Conservation (phyloP, 2,797 vertebrate genomes). For the Falco concolor region DNA sequence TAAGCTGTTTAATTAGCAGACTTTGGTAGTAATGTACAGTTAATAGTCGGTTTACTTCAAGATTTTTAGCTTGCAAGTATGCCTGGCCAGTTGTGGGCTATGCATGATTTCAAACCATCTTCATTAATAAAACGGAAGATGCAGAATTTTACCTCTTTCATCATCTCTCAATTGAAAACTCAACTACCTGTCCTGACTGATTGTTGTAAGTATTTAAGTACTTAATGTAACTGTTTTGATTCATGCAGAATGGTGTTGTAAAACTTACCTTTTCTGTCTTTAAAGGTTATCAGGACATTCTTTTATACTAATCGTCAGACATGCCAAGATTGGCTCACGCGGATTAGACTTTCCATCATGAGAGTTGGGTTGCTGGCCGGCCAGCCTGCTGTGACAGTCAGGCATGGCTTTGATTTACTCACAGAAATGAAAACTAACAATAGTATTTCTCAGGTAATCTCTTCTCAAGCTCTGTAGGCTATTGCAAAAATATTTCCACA, state of each 20-base stretch:
- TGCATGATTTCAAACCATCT: not conserved
- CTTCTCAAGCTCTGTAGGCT: not conserved
- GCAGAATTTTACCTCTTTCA: not conserved
- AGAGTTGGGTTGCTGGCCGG: constrained; percentile 93
- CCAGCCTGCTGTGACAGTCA: constrained; percentile 95
- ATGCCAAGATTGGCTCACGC: constrained; percentile 95
- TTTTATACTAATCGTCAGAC: constrained; percentile 98
- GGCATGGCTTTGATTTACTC: constrained; percentile 95
- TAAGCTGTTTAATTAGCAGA: not conserved
- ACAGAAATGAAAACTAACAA: constrained; percentile 91
- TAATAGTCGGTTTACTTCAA: not conserved
- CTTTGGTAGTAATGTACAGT: not conserved
- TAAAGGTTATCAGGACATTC: constrained; percentile 91
- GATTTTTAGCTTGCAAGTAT: not conserved
- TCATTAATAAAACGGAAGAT: not conserved
- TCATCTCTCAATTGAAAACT: not conserved
- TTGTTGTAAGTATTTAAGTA: not conserved
- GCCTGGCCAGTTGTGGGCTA: not conserved
- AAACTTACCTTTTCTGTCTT: not conserved
- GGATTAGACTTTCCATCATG: constrained; percentile 96
- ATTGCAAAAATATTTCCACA: not conserved
- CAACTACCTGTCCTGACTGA: not conserved
- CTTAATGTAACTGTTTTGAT: not conserved
- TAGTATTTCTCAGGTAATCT: constrained; percentile 81
- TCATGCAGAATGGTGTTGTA: not conserved